Conservation (phyloP, 2,113 vertebrate species). For the Siphamia tubifer region DNA sequence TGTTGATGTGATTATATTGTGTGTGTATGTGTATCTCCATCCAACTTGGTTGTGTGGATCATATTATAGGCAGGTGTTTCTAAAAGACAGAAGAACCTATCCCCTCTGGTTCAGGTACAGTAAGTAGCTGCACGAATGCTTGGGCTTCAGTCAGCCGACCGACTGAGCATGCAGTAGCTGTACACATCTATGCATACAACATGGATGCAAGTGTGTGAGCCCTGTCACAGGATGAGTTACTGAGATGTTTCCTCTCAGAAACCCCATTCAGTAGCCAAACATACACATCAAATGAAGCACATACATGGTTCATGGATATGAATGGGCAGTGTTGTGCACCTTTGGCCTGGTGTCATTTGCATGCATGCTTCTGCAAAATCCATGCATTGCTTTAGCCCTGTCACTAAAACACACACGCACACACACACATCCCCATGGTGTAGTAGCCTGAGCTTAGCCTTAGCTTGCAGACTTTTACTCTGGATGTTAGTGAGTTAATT, state of each 20-base stretch:
- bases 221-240: slow-evolving; percentile 15
- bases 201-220: slow-evolving; percentile 21
- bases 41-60: slow-evolving; percentile 71
- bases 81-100: slow-evolving; percentile 81
- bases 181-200: slow-evolving; percentile 31
- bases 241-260: not conserved
- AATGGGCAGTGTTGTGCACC: slow-evolving; percentile 36
- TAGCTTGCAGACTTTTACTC: slow-evolving; percentile 24
- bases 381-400: slow-evolving; percentile 37
- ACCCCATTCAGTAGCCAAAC: not conserved
- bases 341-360: slow-evolving; percentile 42
- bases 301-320: slow-evolving; percentile 50
- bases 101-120: slow-evolving; percentile 85
- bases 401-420: slow-evolving; percentile 8
- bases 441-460: not conserved
- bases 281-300: not conserved
- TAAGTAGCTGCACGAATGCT: slow-evolving; percentile 68
- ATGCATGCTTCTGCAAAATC: slow-evolving; percentile 59
- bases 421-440: not conserved
- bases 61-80: slow-evolving; percentile 78
- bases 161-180: slow-evolving; percentile 65
- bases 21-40: slow-evolving; percentile 62
- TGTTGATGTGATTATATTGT: slow-evolving; percentile 56
- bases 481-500: slow-evolving; percentile 23
- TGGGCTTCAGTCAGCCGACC: slow-evolving; percentile 55